Base-by-base conservation (phyloP, 35 echinoderm and acorn worm species). In the Stichopus chloronotus region DNA sequence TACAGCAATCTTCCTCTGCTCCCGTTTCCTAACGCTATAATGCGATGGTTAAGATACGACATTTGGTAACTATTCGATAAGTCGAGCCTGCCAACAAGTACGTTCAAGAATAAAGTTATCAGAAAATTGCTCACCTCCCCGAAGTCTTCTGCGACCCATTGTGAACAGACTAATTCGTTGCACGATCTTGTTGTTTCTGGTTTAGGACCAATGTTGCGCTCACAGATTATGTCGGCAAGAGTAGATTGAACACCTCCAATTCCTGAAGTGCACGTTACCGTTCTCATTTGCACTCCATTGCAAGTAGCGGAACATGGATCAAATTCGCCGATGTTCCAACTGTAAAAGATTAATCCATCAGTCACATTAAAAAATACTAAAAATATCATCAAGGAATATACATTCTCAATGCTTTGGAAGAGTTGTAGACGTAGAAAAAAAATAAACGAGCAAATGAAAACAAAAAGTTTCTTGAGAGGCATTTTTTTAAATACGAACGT, bases 241-340 rank as follows among this genome's bases (percentile, higher is more conserved):
- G 43, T 17, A 23, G 55, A 25, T 53, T 58, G 43, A 9, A 17
- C 52, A 52, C 87, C 87, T n/a, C 43, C 52, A 2, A 24, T 61
- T 20, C 12, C 59, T 14, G 59, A 58, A 21, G 21, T 52, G 14
- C 87, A 89, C 16, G 22, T 54, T 5, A 89, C 60, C 14, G 55
- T 10, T 54, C 87, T 89, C 59, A 52, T 71, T n/a, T 89, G 7
- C 25, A 43, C 71, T 4, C 87, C 87, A 12, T 89, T 43, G 21
- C 87, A 89, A 30, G 87, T 89, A 7, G 57, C 87, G 21, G 87
- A 89, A 89, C 87, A 89, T 13, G 12, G 4, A 54, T 61, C 57
- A 21, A 30, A 89, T 7, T 54, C 11, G 17, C 60, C 87, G 22
- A 43, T 25, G 60, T 72, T 25, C 87, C 87, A 89, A 63, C 87